Percentiles rank a stretch among this genome's conserved stretches.
Conservation (phyloP, 2,797 vertebrate genomes). For the Lemur catta region DNA sequence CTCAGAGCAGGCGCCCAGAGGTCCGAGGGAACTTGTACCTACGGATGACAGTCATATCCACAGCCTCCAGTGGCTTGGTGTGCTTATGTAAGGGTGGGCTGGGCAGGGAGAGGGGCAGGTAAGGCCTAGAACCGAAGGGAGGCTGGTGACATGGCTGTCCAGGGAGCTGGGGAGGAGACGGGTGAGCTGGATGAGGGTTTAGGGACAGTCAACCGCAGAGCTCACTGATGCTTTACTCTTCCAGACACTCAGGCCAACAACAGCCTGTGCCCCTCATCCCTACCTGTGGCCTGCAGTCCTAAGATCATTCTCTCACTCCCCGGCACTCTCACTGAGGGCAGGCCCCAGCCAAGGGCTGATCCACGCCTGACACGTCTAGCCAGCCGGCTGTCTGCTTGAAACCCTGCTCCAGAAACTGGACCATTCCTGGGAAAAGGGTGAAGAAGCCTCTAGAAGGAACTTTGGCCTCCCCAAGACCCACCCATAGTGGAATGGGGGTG, state of each 20-base stretch:
- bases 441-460: slow-evolving; percentile 25
- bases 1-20: background rate
- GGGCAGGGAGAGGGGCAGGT: background rate
- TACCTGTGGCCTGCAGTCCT: background rate
- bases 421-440: background rate
- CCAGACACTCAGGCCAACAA: background rate
- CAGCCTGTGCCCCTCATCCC: background rate
- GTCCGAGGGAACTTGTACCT: background rate
- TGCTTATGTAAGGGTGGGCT: background rate
- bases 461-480: background rate
- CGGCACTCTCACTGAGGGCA: background rate
- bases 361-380: background rate
- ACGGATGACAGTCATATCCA: background rate
- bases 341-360: background rate
- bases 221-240: slow-evolving; percentile 42
- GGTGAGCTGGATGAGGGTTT: background rate
- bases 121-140: background rate
- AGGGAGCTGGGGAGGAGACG: background rate
- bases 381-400: background rate
- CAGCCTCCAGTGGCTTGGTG: background rate
- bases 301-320: background rate
- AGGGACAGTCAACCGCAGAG: background rate
- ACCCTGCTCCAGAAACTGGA: background rate
- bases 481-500: background rate
- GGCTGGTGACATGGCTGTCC: background rate